phyloP scores from a whole-genome alignment of 1,140 invertebrate species.

The Contarinia nasturtii region DNA sequence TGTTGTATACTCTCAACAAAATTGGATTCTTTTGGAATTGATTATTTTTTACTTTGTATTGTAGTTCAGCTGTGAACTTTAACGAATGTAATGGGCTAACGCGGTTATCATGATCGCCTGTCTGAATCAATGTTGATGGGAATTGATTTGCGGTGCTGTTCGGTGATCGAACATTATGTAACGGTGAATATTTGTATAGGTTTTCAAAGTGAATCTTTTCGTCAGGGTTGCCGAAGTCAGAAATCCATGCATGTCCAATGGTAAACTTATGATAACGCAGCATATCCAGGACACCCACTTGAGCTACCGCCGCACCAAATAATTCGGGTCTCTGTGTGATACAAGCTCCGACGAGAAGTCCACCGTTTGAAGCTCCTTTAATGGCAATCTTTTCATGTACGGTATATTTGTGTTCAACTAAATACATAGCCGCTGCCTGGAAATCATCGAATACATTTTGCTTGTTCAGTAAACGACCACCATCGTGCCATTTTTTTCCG shows the following conservation, averaged over 20 bases:
- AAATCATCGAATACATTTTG: conserved; percentile 84
- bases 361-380: conserved; percentile 74
- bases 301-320: conserved; percentile 48
- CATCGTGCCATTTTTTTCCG: conserved; percentile 74
- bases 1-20: conserved; percentile 71
- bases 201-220: conserved; percentile 55
- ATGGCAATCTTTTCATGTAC: conserved; percentile 44
- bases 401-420: conserved; percentile 58
- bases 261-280: conserved; percentile 79
- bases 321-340: conserved; percentile 72
- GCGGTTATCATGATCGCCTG: conserved; percentile 90
- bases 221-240: conserved; percentile 68
- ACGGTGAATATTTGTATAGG: conserved; percentile 62
- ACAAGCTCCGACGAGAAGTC: conserved; percentile 60
- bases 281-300: conserved; percentile 58
- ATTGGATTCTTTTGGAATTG: conserved; percentile 59
- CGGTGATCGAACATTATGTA: conserved; percentile 61
- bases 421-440: conserved; percentile 58
- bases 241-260: conserved; percentile 71
- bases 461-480: conserved; percentile 56
- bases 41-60: conserved; percentile 40
- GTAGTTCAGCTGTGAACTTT: conserved; percentile 78
- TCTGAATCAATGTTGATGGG: conserved; percentile 69
- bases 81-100: conserved; percentile 84
- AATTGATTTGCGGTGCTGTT: conserved; percentile 34